Evolutionary conservation across 2,797 vertebrate species (phyloP).

Genomic region (Pelobates cultripes): DNA sequence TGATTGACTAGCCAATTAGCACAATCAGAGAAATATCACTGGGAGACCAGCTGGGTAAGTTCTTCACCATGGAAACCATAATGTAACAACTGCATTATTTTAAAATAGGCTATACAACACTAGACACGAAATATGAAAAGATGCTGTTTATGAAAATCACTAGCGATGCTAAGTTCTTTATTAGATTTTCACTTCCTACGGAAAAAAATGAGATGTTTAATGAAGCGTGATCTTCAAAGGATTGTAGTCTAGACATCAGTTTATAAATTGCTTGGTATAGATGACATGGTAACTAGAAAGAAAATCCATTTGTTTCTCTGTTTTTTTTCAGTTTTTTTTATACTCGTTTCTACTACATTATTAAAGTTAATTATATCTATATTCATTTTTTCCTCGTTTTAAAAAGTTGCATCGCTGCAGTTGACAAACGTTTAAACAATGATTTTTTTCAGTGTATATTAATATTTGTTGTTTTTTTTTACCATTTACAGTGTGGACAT

Average conservation of each 20-base stretch:
- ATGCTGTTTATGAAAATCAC: constrained; percentile 8
- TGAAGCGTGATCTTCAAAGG: constrained; percentile 25
- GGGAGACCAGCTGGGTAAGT: neutral
- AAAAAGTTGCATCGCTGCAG: no score
- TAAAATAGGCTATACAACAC: constrained; percentile 9
- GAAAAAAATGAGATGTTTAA: constrained; percentile 43
- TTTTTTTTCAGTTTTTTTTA: no score
- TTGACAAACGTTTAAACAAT: no score
- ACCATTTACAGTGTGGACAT: no score
- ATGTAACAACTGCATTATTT: constrained; percentile 22
- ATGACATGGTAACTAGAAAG: constrained; percentile 24
- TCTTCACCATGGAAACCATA: constrained; percentile 38
- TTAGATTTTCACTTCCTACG: constrained; percentile 33
- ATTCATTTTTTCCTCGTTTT: no score
- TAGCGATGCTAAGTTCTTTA: constrained; percentile 31
- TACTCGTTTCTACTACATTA: no score
- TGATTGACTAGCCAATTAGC: constrained; percentile 32
- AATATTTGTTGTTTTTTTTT: no score
- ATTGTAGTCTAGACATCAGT: constrained; percentile 26
- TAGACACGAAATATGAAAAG: constrained; percentile 8
- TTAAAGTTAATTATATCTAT: no score
- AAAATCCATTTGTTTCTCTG: neutral
- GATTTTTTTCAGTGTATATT: no score
- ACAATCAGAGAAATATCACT: neutral
- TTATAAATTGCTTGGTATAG: constrained; percentile 41